Evolutionary conservation across 2,797 vertebrate species (phyloP).

Genomic region (Gymnodraco acuticeps): DNA sequence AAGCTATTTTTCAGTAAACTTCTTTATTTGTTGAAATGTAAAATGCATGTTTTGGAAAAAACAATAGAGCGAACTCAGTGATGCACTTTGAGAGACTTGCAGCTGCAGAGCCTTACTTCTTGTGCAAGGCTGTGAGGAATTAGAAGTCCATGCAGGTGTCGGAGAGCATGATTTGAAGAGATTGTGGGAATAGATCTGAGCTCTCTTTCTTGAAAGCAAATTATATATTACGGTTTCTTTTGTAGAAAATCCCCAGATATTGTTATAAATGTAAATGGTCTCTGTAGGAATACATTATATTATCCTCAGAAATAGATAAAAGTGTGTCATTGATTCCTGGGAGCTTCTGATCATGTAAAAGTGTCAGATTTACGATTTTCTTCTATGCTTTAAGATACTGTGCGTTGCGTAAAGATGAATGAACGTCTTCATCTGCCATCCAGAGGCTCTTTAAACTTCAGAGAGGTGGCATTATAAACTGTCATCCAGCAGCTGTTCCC

Average conservation of each 20-base stretch:
- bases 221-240: constrained; percentile 21
- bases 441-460: constrained; percentile 55
- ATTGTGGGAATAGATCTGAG: constrained; percentile 35
- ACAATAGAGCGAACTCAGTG: constrained; percentile 11
- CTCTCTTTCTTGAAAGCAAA: constrained; percentile 32
- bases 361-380: constrained; percentile 37
- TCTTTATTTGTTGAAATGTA: constrained; percentile 36
- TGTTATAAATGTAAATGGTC: constrained; percentile 46
- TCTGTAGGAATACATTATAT: constrained; percentile 17
- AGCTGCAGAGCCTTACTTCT: constrained; percentile 30
- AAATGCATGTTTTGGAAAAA: constrained; percentile 13
- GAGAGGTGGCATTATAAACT: constrained; percentile 50
- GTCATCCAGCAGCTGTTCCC: constrained; percentile 59
- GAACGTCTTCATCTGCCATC: constrained; percentile 47
- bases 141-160: constrained; percentile 43
- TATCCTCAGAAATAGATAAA: constrained; percentile 19
- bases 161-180: constrained; percentile 37
- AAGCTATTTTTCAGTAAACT: background rate
- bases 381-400: constrained; percentile 33
- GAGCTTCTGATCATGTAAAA: constrained; percentile 36
- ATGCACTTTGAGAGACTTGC: constrained; percentile 41
- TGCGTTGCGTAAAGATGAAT: constrained; percentile 45
- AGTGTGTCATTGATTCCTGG: constrained; percentile 1
- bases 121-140: constrained; percentile 28
- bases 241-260: constrained; percentile 17